Percentiles rank a stretch among this genome's conserved stretches.
phyloP scores from a whole-genome alignment of 2,113 vertebrate species.

The Haliaeetus leucogaster region DNA sequence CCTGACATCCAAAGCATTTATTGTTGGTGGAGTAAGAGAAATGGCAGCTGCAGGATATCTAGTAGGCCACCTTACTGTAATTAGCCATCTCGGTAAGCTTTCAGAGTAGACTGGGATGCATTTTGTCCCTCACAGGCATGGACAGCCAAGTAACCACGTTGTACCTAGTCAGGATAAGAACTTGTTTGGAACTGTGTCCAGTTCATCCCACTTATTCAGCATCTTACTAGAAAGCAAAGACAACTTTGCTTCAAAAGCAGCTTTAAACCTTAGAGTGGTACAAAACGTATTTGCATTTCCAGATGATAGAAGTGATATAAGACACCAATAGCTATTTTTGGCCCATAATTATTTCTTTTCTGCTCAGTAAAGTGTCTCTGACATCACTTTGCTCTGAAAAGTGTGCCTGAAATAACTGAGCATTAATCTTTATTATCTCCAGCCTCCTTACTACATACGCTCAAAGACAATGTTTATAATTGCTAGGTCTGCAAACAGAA shows the following conservation, averaged over 20 bases:
- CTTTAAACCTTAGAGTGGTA: background rate
- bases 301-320: background rate
- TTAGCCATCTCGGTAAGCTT: background rate
- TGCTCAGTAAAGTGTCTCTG: background rate
- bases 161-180: background rate
- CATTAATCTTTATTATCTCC: background rate
- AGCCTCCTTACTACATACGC: background rate
- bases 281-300: background rate
- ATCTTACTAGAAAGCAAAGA: background rate
- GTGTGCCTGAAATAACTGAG: background rate
- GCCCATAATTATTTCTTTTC: slow-evolving; percentile 25
- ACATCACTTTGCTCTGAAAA: background rate
- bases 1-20: background rate
- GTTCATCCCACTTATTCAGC: background rate
- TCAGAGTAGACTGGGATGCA: background rate
- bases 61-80: background rate
- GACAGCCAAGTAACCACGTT: background rate
- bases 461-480: background rate
- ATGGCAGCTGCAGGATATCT: background rate
- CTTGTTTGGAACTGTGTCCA: background rate
- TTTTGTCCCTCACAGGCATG: background rate
- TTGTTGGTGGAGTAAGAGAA: background rate
- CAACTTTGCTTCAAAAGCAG: background rate
- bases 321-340: slow-evolving; percentile 17
- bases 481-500: background rate